Evolutionary conservation across 2,797 vertebrate genomes (phyloP).

Genomic region (Sebastes cheni): DNA sequence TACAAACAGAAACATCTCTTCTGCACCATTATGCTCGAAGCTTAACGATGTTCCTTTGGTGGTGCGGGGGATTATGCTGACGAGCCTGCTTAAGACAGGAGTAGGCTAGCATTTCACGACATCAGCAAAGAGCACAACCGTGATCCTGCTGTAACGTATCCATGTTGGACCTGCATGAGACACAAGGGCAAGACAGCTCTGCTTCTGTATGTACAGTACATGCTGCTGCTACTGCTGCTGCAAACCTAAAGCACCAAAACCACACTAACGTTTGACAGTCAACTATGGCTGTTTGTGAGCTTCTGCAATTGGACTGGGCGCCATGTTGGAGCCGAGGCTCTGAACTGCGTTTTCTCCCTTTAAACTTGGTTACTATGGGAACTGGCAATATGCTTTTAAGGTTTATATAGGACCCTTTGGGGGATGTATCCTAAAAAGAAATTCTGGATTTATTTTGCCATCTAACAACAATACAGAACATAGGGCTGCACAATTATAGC

Average conservation of each 20-base stretch:
- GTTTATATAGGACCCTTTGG: constrained; percentile 32
- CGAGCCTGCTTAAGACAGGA: background rate
- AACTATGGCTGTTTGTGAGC: background rate
- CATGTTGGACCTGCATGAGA: constrained; percentile 22
- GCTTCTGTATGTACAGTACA: background rate
- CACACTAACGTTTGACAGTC: constrained; percentile 7
- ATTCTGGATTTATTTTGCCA: constrained; percentile 18
- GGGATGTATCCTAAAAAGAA: constrained; percentile 32
- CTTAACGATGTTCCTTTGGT: background rate
- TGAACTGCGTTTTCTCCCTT: constrained; percentile 29
- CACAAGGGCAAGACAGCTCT: background rate
- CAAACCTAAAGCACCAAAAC: constrained; percentile 9
- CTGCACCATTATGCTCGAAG: background rate
- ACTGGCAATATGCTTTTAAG: constrained; percentile 52
- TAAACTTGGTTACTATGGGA: constrained; percentile 65
- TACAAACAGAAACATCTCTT: background rate
- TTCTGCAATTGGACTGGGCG: constrained; percentile 7
- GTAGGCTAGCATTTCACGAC: constrained; percentile 35
- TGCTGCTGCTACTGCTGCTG: background rate
- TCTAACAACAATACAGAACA: background rate
- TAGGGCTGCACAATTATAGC: too few relatives aligned
- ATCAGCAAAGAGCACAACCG: constrained; percentile 45
- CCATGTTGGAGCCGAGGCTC: constrained; percentile 37
- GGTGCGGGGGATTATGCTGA: constrained; percentile 33
- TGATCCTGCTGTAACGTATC: constrained; percentile 14